phyloP scores from a whole-genome alignment of 92 coral and sea anemone genomes.

The Epizoanthus illoricatus region DNA sequence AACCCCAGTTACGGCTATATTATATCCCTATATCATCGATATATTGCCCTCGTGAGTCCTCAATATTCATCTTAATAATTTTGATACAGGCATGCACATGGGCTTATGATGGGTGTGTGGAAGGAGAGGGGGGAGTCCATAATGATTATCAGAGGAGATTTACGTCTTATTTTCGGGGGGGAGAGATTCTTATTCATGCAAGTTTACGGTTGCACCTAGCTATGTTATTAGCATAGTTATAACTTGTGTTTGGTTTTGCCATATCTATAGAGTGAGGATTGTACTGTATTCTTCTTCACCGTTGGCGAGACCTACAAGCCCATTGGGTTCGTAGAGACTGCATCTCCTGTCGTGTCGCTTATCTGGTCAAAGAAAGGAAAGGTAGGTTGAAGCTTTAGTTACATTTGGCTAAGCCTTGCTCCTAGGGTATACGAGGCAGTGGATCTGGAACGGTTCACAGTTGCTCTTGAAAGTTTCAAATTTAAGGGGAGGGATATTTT shows the following conservation, averaged over 20 bases:
- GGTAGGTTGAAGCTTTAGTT: slow-evolving; percentile 41
- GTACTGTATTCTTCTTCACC: slow-evolving; percentile 95
- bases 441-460: background rate
- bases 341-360: slow-evolving; percentile 93
- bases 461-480: too few species aligned
- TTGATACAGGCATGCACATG: background rate
- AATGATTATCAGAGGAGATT: too few species aligned
- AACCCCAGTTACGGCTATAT: too few species aligned
- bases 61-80: background rate
- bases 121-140: too few species aligned
- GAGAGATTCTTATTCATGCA: too few species aligned
- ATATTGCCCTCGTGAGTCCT: too few species aligned
- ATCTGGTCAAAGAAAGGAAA: slow-evolving; percentile 82
- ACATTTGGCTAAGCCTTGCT: background rate
- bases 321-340: slow-evolving; percentile 94
- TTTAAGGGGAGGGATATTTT: too few species aligned
- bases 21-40: too few species aligned
- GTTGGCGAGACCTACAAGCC: slow-evolving; percentile 88
- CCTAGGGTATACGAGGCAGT: background rate
- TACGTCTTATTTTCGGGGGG: too few species aligned
- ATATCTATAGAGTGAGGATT: slow-evolving; percentile 76
- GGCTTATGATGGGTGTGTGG: background rate
- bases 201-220: too few species aligned
- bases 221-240: background rate
- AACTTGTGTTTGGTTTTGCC: background rate